These are phyloP conservation scores for Avahi laniger DNA, from an alignment of 2,797 vertebrate species.

Conservation along the genomic window DNA sequence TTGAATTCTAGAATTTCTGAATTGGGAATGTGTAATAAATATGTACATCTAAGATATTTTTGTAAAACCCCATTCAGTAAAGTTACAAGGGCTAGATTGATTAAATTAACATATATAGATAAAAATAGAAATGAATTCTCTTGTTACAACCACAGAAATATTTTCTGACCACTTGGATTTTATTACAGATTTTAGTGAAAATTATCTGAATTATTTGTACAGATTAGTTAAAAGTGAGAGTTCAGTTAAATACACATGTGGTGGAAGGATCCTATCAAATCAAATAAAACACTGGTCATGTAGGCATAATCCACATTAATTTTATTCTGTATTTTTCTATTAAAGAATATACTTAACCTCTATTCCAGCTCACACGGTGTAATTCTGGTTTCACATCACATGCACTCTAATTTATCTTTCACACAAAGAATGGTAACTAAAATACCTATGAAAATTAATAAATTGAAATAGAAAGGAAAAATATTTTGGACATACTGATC, in stretches of 20 bases:
- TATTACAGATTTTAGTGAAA: conserved; percentile 9
- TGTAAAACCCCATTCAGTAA: not conserved
- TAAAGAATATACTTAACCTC: not conserved
- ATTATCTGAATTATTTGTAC: not conserved
- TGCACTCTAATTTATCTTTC: not conserved
- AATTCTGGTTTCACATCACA: not conserved
- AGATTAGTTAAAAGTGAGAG: not conserved
- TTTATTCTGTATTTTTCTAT: not conserved
- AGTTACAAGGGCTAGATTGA: not conserved
- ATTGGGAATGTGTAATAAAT: not conserved
- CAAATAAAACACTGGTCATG: not conserved
- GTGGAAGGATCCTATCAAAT: not conserved
- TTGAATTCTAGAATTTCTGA: conserved; percentile 6
- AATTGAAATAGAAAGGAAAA: not conserved
- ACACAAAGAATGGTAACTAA: not conserved
- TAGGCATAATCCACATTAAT: not conserved
- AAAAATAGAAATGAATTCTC: not conserved
- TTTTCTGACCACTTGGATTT: not conserved
- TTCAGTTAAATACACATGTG: not conserved
- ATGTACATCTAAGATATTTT: not conserved
- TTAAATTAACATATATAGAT: not conserved
- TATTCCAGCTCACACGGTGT: not conserved
- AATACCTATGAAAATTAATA: not conserved
- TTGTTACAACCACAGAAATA: not conserved
- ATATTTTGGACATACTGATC: not conserved